A percentile compares a stretch with the other conserved stretches of the same genome.
Conservation (phyloP, 1,140 invertebrate species). For the Aphelinus atriplicis region DNA sequence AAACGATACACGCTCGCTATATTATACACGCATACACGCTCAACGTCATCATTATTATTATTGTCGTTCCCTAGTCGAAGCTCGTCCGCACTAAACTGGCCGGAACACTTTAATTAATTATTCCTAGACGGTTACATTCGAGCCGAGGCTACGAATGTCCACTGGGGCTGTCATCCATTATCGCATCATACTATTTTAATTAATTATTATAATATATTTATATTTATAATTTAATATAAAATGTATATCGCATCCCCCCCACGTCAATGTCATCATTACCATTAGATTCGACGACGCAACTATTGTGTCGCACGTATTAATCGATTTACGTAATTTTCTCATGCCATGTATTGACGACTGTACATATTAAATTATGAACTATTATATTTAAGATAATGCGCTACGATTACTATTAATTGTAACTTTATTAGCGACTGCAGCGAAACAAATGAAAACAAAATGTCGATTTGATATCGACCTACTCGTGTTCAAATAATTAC, state of each 20-base stretch:
- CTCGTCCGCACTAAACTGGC: background rate
- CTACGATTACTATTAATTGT: constrained; percentile 46
- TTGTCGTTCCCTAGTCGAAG: constrained; percentile 16
- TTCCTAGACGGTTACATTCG: no score
- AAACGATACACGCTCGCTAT: background rate
- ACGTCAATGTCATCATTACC: constrained; percentile 20
- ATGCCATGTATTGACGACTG: constrained; percentile 47
- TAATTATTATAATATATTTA: constrained; percentile 1
- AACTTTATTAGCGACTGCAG: constrained; percentile 30
- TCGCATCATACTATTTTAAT: background rate
- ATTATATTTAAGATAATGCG: constrained; percentile 41
- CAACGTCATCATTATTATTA: background rate
- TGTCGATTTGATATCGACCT: constrained; percentile 48
- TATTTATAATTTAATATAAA: constrained; percentile 16
- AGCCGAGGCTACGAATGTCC: background rate
- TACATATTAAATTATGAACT: constrained; percentile 45
- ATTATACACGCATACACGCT: no score
- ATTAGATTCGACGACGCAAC: constrained; percentile 39
- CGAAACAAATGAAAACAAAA: constrained; percentile 17
- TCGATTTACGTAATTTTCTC: constrained; percentile 25
- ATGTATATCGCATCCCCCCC: constrained; percentile 1
- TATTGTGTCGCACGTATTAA: constrained; percentile 35
- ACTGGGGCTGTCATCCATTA: background rate
- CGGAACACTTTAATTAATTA: constrained; percentile 5
- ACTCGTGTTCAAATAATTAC: constrained; percentile 56